These are phyloP conservation scores for Bombycilla garrulus DNA, from an alignment of 2,113 vertebrate species.

Conservation along the genomic window DNA sequence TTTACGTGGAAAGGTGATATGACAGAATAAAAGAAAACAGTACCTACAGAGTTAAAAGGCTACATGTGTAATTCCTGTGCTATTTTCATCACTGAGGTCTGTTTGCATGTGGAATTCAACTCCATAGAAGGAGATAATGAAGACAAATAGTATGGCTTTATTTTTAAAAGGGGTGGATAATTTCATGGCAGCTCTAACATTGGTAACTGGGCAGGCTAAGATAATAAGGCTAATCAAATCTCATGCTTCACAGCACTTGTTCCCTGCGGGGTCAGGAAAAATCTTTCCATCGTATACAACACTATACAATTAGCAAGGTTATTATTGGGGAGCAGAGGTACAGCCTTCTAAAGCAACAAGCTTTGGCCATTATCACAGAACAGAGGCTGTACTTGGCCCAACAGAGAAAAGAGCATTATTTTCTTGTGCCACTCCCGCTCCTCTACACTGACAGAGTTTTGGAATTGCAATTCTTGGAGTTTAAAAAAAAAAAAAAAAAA, in stretches of 20 bases:
- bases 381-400: background rate
- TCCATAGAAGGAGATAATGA: conserved; percentile 43
- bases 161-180: conserved; percentile 64
- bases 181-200: conserved; percentile 60
- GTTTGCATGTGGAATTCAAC: conserved; percentile 39
- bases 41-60: conserved; percentile 28
- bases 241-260: conserved; percentile 52
- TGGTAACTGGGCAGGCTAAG: conserved; percentile 58
- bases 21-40: background rate
- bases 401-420: background rate
- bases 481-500: too few relatives aligned
- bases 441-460: background rate
- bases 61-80: conserved; percentile 5
- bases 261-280: conserved; percentile 32
- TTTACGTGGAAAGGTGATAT: background rate
- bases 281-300: background rate
- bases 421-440: background rate
- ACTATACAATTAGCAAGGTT: conserved; percentile 19
- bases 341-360: conserved; percentile 27
- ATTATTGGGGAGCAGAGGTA: conserved; percentile 27
- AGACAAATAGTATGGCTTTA: conserved; percentile 56
- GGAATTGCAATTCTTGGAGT: background rate
- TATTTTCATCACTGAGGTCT: conserved; percentile 47
- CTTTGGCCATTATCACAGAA: background rate
- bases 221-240: conserved; percentile 65